These are phyloP conservation scores for Helostoma temminkii DNA, from an alignment of 2,797 vertebrate genomes.

Conservation along the genomic window DNA sequence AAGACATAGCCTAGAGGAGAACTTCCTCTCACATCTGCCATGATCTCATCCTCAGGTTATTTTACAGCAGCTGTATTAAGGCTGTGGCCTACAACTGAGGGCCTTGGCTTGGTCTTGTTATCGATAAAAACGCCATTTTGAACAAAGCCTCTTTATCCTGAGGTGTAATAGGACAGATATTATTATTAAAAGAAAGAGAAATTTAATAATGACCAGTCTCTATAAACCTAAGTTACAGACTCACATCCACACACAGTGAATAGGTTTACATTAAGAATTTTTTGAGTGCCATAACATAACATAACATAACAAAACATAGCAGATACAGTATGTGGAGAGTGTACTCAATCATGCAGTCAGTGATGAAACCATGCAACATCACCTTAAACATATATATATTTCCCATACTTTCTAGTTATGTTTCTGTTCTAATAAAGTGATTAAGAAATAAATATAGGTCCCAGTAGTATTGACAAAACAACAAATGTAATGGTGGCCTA, in stretches of 20 bases:
- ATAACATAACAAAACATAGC: no score
- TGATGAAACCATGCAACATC: not conserved
- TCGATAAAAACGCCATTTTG: conserved; percentile 18
- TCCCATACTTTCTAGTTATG: no score
- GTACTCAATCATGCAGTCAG: no score
- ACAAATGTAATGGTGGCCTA: no score
- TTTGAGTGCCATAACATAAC: no score
- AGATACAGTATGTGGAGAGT: no score
- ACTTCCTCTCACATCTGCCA: conserved; percentile 70
- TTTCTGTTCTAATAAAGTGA: no score
- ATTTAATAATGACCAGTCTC: conserved; percentile 36
- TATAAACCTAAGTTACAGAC: conserved; percentile 21
- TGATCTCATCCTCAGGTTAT: conserved; percentile 68
- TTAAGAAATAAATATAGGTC: no score
- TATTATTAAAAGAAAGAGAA: conserved; percentile 52
- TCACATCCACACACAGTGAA: not conserved
- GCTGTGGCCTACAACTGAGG: conserved; percentile 9
- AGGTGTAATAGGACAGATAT: conserved; percentile 36
- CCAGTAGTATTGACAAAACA: no score
- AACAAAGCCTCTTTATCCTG: conserved; percentile 48
- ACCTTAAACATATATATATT: no score
- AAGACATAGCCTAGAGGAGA: conserved; percentile 63
- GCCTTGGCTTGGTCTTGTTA: conserved; percentile 18
- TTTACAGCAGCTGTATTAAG: conserved; percentile 20
- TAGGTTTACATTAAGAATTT: no score